Evolutionary conservation across 2,888 invertebrate species (phyloP), one percentile per base, ranked within the genome.

Genomic region (Osmoderma eremita): DNA sequence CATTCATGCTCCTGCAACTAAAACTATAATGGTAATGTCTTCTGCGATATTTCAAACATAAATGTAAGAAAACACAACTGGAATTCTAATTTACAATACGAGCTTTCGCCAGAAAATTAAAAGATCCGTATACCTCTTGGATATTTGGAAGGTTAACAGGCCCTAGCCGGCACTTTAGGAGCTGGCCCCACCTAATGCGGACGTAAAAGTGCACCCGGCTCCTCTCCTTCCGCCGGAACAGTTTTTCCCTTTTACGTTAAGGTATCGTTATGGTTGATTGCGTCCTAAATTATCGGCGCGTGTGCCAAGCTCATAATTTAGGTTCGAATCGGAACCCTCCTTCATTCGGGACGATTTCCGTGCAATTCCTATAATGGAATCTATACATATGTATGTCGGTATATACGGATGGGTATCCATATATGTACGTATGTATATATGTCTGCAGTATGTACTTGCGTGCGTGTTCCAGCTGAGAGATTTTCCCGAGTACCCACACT

Each of bases 201-300:
- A 6, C 30, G 30, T 30, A 30, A 30, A 30, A 30, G 30, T 30
- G 30, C 30, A 30, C 30, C 30, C n/a, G n/a, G n/a, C 30, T 30
- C 5, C 30, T 30, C 30, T 5, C 30, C 10, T 30, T 30, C 30
- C 30, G 30, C 30, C 30, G 30, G 30, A 30, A 30, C 30, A 10
- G 30, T 30, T 30, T 53, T 53, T 53, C 38, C 38, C 13, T 38
- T 53, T 53, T 53, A 10, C 53, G 38, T 53, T 53, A 53, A 53
- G 53, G 38, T 53, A 18, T 53, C 53, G 53, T 53, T 53, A 53
- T 53, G 53, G 38, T 53, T 53, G 53, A 53, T 53, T 53, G 53
- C 53, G 53, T 53, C 38, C 53, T 53, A 53, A 53, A 53, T 53
- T 53, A 53, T 53, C 53, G 53, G n/a, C 53, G 53, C 53, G 38